Conservation (phyloP, 64 coral and sea anemone species). For the Acropora yongei region DNA sequence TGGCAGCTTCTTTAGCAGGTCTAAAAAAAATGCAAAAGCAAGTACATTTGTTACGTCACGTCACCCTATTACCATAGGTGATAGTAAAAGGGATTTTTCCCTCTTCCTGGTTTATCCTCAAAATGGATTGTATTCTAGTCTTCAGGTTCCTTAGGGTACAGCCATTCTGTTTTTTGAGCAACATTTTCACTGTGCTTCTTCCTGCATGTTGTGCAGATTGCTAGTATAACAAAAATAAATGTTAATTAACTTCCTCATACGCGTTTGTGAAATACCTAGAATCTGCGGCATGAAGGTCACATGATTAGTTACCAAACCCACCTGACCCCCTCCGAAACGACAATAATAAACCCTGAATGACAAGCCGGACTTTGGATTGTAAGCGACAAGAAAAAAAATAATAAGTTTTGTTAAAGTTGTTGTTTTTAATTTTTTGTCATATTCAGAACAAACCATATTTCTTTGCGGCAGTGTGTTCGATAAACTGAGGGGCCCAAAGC, state of each 20-base stretch:
- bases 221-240: neutral
- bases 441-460: no score
- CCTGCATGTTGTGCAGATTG: conserved; percentile 21
- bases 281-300: neutral
- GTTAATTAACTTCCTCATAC: conserved; percentile 3
- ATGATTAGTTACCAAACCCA: neutral
- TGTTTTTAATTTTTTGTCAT: no score
- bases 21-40: neutral
- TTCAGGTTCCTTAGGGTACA: conserved; percentile 33
- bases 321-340: neutral
- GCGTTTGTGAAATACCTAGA: neutral
- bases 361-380: neutral
- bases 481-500: neutral
- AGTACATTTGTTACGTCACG: neutral
- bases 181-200: conserved; percentile 1
- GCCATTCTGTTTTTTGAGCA: conserved; percentile 2
- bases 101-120: neutral
- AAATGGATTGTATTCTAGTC: neutral
- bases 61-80: neutral
- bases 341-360: neutral
- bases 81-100: neutral
- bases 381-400: neutral
- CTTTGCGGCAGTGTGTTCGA: no score
- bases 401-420: neutral
- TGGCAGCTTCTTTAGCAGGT: no score